These are phyloP conservation scores for Bimastos eiseni DNA, from an alignment of 2,888 invertebrate genomes.

Conservation along the genomic window DNA sequence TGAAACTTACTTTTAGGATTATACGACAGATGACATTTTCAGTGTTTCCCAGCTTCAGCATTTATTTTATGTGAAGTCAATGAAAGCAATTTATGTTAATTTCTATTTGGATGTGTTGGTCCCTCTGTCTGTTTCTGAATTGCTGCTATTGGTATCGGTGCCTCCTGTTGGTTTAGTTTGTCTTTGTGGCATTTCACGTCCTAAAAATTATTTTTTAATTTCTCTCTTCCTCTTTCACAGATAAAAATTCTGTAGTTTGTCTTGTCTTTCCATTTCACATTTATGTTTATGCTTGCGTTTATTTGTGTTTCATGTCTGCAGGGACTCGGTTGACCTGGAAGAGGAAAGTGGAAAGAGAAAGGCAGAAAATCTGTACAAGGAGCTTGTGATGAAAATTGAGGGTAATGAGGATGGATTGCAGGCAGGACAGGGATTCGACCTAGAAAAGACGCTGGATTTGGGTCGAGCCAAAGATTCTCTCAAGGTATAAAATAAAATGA, in stretches of 20 bases:
- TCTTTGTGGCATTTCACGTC: no score
- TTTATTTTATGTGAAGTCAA: background rate
- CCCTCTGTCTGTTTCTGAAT: background rate
- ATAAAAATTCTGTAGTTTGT: no score
- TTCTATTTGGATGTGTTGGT: background rate
- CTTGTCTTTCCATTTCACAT: no score
- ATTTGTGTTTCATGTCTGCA: background rate
- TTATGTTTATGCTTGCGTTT: no score
- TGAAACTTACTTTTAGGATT: background rate
- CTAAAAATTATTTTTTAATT: no score
- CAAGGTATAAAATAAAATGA: constrained; percentile 17
- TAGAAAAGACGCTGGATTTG: constrained; percentile 30
- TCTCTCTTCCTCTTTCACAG: no score
- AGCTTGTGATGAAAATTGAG: constrained; percentile 29
- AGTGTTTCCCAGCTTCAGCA: background rate
- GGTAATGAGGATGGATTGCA: background rate
- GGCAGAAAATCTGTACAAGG: constrained; percentile 29
- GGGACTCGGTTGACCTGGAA: background rate
- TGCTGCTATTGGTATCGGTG: background rate
- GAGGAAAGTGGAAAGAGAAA: background rate
- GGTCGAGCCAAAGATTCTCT: constrained; percentile 26
- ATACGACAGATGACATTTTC: background rate
- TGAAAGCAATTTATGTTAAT: background rate
- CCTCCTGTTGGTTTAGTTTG: background rate
- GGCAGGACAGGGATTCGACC: constrained; percentile 7